phyloP scores from a whole-genome alignment of 2,797 vertebrate species.

The Phrynocephalus forsythii region DNA sequence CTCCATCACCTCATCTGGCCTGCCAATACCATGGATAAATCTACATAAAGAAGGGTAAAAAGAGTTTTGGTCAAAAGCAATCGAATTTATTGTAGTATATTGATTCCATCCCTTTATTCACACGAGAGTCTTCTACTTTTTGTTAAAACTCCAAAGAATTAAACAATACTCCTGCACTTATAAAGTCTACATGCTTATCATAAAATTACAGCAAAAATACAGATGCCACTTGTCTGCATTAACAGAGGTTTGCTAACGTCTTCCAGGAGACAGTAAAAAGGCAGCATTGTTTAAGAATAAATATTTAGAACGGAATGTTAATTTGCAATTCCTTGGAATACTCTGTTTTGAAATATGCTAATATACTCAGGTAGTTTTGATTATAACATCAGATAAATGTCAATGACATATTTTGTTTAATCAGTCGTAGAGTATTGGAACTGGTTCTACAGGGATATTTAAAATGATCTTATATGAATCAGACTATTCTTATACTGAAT shows the following conservation, averaged over 20 bases:
- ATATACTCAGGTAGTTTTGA: not conserved
- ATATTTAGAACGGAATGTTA: not conserved
- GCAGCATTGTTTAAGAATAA: too few species aligned
- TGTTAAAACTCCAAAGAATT: not conserved
- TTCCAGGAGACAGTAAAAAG: not conserved
- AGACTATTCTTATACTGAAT: too few species aligned
- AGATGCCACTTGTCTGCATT: too few species aligned
- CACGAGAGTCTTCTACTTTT: not conserved
- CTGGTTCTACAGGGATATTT: not conserved
- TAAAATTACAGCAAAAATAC: too few species aligned
- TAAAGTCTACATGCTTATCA: too few species aligned
- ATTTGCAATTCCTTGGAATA: not conserved
- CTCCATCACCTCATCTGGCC: slow-evolving; percentile 91
- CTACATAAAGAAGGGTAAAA: slow-evolving; percentile 72
- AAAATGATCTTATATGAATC: too few species aligned
- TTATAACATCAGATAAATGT: not conserved
- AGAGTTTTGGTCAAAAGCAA: slow-evolving; percentile 1
- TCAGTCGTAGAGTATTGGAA: not conserved
- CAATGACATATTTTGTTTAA: not conserved
- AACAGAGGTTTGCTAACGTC: too few species aligned
- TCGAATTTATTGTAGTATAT: not conserved
- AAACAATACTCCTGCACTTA: too few species aligned
- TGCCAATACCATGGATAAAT: slow-evolving; percentile 89
- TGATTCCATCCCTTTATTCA: not conserved
- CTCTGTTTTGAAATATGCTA: not conserved